phyloP scores from a whole-genome alignment of 2,113 vertebrate genomes.

The Zosterops japonicus region DNA sequence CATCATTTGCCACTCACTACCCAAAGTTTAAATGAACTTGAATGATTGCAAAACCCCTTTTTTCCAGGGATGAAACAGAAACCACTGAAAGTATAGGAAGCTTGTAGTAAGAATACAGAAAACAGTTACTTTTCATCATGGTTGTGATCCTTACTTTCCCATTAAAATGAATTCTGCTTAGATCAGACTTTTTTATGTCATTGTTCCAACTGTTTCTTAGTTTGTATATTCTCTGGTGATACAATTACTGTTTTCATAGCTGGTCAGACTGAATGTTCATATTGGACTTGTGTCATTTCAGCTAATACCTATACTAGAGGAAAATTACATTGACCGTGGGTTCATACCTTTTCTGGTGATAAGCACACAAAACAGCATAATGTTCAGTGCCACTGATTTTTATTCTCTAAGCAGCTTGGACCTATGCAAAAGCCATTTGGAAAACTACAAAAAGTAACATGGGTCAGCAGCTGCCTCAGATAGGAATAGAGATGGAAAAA shows the following conservation, averaged over 20 bases:
- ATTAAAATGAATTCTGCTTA: neutral
- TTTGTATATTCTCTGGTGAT: neutral
- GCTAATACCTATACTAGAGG: neutral
- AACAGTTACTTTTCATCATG: neutral
- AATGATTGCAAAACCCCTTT: neutral
- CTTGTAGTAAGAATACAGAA: neutral
- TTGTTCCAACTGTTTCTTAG: neutral
- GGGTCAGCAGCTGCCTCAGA: conserved; percentile 1
- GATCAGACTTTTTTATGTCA: neutral
- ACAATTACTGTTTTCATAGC: neutral
- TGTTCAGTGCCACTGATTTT: neutral
- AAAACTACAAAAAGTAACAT: neutral
- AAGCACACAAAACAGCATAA: neutral
- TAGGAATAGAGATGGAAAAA: neutral
- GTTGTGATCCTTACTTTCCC: neutral
- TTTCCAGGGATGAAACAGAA: neutral
- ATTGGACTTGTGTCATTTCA: neutral
- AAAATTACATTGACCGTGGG: neutral
- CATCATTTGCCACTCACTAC: neutral
- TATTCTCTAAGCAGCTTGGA: neutral
- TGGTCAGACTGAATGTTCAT: neutral
- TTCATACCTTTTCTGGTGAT: neutral
- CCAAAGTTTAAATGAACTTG: neutral
- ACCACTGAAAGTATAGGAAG: neutral
- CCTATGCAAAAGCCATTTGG: neutral